phyloP scores from a whole-genome alignment of 92 coral and sea anemone genomes.

The Nematostella vectensis region DNA sequence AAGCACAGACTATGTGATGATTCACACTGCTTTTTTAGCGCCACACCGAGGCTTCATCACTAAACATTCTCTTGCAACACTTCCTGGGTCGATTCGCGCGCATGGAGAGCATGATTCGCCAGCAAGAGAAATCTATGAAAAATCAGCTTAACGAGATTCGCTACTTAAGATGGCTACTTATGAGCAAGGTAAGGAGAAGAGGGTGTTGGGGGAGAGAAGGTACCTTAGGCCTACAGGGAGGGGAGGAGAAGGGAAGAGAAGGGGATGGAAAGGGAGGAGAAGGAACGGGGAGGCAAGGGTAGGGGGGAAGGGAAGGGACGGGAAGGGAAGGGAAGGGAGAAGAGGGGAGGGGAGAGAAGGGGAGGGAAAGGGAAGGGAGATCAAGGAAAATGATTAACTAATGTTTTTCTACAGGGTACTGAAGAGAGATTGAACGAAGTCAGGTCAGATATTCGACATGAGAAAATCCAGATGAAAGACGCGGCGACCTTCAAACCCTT shows the following conservation, averaged over 20 bases:
- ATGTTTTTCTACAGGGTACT: slow-evolving; percentile 6
- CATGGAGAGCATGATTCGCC: slow-evolving; percentile 26
- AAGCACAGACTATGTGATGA: too few relatives aligned
- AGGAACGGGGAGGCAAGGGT: too few relatives aligned
- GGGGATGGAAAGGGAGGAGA: too few relatives aligned
- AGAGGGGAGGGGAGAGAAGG: too few relatives aligned
- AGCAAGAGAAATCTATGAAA: slow-evolving; percentile 18
- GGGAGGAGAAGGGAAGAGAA: too few relatives aligned
- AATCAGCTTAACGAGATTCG: slow-evolving; percentile 21
- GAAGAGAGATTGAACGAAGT: slow-evolving; percentile 13
- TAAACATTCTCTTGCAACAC: neutral
- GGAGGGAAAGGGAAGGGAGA: too few relatives aligned
- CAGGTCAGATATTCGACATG: slow-evolving; percentile 10
- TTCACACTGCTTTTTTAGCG: too few relatives aligned
- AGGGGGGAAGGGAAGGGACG: too few relatives aligned
- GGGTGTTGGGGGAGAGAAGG: too few relatives aligned
- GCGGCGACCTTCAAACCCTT: slow-evolving; percentile 2
- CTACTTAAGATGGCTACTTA: slow-evolving; percentile 24
- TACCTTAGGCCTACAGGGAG: too few relatives aligned
- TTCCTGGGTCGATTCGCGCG: slow-evolving; percentile 11
- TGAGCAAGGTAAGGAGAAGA: slow-evolving; percentile 29
- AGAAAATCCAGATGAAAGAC: neutral
- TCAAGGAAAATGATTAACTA: too few relatives aligned
- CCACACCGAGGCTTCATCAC: neutral
- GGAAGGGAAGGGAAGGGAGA: too few relatives aligned